Evolutionary conservation across 2,797 vertebrate species (phyloP), one percentile per base, ranked within the genome.

Genomic region (Stomatorhinus walkeri): DNA sequence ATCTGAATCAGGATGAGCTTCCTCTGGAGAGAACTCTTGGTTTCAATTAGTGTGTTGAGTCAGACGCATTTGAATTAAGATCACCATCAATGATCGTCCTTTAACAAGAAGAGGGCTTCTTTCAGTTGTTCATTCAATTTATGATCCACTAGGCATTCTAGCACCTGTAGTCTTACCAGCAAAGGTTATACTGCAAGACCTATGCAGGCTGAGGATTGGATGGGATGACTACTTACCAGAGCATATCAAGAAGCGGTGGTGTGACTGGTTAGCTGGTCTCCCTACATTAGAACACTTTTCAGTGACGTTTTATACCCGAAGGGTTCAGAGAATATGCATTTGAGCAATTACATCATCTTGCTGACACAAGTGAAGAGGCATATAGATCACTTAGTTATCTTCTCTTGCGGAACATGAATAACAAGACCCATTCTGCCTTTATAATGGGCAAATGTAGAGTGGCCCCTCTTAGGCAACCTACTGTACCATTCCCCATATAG

Each of bases 101-200:
- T 24, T 72, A 16, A 72, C 76, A 8, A 87, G 22, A 76, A 52
- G n/a, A n/a, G 85, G 88, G 5, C 4, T 90, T 19, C 85, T 90
- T 28, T 89, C 89, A 59, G 48, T 87, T 0, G 1, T 87, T 12
- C 9, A 72, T 28, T 88, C 89, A 12, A 12, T 90, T 6, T 87
- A 87, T 87, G 89, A 90, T n/a, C 89, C 89, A 7, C 24, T 89
- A 8, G 68, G 68, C 2, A 2, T 90, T 5, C 19, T 87, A 9
- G 6, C 72, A 51, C 88, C 89, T 12, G 46, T 87, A 1, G 46
- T 87, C 2, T 54, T 90, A 24, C 85, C 64, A 19, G 54, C 72
- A 7, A 89, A 89, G n/a, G 10, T 2, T 1, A 90, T 84, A 7
- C 24, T 90, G 64, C 68, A 85, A 87, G 88, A 90, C 1, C 8